Evolutionary conservation across 2,888 invertebrate genomes (phyloP), one percentile per base, ranked within the genome.

Genomic region (Drosophila barbarae): DNA sequence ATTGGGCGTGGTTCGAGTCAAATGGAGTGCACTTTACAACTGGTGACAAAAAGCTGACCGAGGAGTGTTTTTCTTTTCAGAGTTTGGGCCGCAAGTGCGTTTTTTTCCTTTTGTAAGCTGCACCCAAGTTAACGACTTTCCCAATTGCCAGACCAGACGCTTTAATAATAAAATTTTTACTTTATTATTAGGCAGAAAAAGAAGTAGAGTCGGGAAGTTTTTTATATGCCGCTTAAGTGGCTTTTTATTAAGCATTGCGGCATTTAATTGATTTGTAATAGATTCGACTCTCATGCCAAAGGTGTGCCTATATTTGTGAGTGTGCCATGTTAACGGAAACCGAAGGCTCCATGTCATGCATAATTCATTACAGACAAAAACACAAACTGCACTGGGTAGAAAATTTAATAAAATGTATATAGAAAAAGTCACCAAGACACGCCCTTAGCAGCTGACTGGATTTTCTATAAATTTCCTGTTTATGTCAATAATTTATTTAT

Each of bases 251-350:
- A 71, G 38, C 74, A 77, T 80, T 81, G 76, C 67, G 67, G 74
- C 77, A 69, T 84, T 84, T 81, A 81, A 81, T 81, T 84, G 84
- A 84, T 84, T 78, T 78, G 84, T 81, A 81, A 81, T 81, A 81
- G 73, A 81, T 54, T 70, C 54, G 50, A 54, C 26, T 66, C 46
- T 51, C 49, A 51, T 41, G 39, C 35, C 44, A 38, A 15, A 41
- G 30, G 58, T 36, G 65, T 46, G 42, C 52, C 65, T 54, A 21
- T 39, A 46, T 18, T 32, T 46, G 23, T 55, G 58, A 65, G 77
- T 78, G 71, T 79, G 70, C 66, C 76, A 71, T 69, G 70, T 74
- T 84, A 84, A 84, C 82, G 84, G 84, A 85, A 77, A 84, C 67
- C 63, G 61, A 80, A 52, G 69, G 70, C 75, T 70, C 61, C 54